Percentiles rank a stretch among this genome's conserved stretches.
Evolutionary conservation across 2,888 invertebrate genomes (phyloP).

Genomic region (Nymphalis urticae): DNA sequence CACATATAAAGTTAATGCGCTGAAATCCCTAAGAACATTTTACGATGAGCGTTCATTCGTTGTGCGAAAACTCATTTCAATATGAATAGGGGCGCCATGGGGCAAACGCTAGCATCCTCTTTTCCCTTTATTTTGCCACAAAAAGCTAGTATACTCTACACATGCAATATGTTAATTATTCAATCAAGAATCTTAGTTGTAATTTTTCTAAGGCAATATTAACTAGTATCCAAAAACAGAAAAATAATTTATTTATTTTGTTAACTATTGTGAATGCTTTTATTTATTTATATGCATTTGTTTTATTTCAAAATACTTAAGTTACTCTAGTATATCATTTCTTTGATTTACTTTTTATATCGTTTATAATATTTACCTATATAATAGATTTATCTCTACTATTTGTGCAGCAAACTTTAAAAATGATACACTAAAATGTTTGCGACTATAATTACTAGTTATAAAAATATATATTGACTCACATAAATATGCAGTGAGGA

Average conservation of each 20-base stretch:
- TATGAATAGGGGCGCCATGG: constrained; percentile 23
- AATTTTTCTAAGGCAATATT: too few relatives aligned
- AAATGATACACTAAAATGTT: background rate
- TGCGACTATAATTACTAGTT: background rate
- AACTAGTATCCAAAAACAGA: too few relatives aligned
- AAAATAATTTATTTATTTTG: too few relatives aligned
- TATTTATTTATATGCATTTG: too few relatives aligned
- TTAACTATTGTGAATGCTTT: too few relatives aligned
- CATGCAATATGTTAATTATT: background rate
- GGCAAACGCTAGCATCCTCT: constrained; percentile 13
- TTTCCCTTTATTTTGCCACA: constrained; percentile 5
- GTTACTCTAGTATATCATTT: background rate
- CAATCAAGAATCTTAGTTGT: background rate
- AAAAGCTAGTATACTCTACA: background rate
- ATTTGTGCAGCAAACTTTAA: background rate
- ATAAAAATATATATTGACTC: constrained; percentile 34
- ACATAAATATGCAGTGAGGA: constrained; percentile 34
- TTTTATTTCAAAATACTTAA: background rate
- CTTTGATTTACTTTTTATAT: too few relatives aligned
- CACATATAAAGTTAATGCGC: constrained; percentile 13
- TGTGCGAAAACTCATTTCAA: constrained; percentile 19
- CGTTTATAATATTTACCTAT: too few relatives aligned
- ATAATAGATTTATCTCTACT: background rate
- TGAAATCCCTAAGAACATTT: background rate
- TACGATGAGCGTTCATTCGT: background rate